phyloP scores from a whole-genome alignment of 1,140 invertebrate genomes.

The Ylistrum balloti region DNA sequence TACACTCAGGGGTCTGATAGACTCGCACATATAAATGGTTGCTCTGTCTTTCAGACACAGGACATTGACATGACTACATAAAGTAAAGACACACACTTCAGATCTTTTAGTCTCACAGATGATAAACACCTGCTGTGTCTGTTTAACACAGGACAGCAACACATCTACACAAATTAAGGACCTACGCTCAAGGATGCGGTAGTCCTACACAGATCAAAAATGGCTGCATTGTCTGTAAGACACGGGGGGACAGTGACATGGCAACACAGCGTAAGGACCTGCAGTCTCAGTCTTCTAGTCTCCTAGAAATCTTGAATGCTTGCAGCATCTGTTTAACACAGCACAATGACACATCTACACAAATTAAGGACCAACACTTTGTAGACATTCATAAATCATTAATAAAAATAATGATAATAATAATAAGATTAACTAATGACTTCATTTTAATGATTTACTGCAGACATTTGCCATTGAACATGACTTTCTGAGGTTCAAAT shows the following conservation, averaged over 20 bases:
- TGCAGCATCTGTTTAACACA: slow-evolving; percentile 60
- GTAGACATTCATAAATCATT: too few species aligned
- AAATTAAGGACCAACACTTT: background rate
- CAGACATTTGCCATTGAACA: too few species aligned
- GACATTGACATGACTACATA: background rate
- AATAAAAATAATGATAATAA: too few species aligned
- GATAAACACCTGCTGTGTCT: slow-evolving; percentile 64
- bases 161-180: background rate
- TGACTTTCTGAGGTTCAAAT: too few species aligned
- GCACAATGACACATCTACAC: background rate
- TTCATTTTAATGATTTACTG: too few species aligned
- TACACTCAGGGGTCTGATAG: too few species aligned
- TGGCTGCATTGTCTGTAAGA: slow-evolving; percentile 62
- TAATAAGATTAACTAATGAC: too few species aligned
- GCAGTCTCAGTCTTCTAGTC: too few species aligned
- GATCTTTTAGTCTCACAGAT: background rate
- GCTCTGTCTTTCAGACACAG: slow-evolving; percentile 59
- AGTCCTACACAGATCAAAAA: background rate
- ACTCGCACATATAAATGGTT: slow-evolving; percentile 47
- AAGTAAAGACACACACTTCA: background rate
- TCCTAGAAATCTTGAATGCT: slow-evolving; percentile 54
- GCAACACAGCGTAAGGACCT: background rate
- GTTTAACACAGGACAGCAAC: slow-evolving; percentile 48
- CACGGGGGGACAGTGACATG: slow-evolving; percentile 49
- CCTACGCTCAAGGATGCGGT: too few species aligned